Base-by-base conservation (phyloP, 2,113 vertebrate genomes). In the Regulus satrapa region DNA sequence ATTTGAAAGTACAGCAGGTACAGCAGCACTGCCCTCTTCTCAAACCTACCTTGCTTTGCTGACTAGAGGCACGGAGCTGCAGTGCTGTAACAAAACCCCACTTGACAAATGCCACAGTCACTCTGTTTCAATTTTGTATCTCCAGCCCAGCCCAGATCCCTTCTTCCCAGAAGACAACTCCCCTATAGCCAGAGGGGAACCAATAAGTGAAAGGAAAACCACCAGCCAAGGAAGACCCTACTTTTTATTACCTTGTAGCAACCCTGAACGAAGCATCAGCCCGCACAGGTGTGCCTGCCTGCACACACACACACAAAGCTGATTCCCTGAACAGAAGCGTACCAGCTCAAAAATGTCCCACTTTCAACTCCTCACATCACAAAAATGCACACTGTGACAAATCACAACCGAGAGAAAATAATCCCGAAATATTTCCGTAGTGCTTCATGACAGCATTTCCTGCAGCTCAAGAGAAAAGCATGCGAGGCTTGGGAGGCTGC, bases 281-380 rank as follows among this genome's bases (percentile, higher is more conserved):
- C 48, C n/a, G n/a, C 2, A 3, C 14, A 52, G 28, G 52, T 41
- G 16, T 41, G 41, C 41, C 14, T 15, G 41, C 41, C 6, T 14
- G 41, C 41, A 41, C 14, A 15, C 11, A 6, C 0, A 7, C 5
- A 4, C 4, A n/a, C 2, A 34, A 0, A 12, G 45, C 17, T 20
- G 23, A 40, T 45, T 45, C 17, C 19, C 20, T 26, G 9, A 29
- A 55, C 5, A 28, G 9, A 52, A 17, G 19, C 24, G 16, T 68
- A 59, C 34, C 59, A 38, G 21, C 12, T 25, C 18, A 63, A 41
- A 40, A 64, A 63, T 14, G 20, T 19, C 68, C 26, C 41, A 24
- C 17, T 62, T 75, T 62, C 64, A 43, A 28, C 38, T 92, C 43
- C 52, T 71, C 54, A 48, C 19, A 38, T 48, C 23, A 58, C 1